Conservation (phyloP, 2,888 invertebrate genomes). For the Nomada lathburiana region DNA sequence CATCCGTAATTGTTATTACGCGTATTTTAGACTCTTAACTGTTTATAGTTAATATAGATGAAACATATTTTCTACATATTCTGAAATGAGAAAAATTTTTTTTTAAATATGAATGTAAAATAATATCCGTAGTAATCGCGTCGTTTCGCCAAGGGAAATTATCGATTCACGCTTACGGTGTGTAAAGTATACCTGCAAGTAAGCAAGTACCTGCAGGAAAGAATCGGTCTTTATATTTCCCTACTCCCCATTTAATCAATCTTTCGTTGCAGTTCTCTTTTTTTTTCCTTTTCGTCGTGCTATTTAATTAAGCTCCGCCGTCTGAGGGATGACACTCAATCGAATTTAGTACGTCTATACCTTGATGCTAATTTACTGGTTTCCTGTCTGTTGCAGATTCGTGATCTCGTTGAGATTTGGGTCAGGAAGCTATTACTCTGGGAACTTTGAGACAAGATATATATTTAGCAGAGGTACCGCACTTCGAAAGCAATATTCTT, state of each 20-base stretch:
- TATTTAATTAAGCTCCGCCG: slow-evolving; percentile 61
- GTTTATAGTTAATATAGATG: no score
- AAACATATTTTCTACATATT: no score
- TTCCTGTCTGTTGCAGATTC: slow-evolving; percentile 51
- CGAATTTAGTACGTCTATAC: slow-evolving; percentile 55
- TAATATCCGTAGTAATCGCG: no score
- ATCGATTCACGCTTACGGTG: neutral
- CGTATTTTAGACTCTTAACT: no score
- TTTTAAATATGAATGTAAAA: no score
- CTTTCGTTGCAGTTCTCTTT: no score
- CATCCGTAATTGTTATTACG: no score
- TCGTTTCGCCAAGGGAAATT: neutral
- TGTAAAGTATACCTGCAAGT: neutral
- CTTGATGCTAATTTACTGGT: slow-evolving; percentile 33
- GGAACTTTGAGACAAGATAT: slow-evolving; percentile 48
- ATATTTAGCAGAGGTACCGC: slow-evolving; percentile 47
- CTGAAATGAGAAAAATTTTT: no score
- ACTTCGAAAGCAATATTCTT: slow-evolving; percentile 40
- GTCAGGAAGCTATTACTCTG: slow-evolving; percentile 64
- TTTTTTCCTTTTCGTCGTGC: slow-evolving; percentile 15
- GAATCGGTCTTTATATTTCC: slow-evolving; percentile 7
- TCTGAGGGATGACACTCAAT: slow-evolving; percentile 44
- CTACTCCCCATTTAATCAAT: no score
- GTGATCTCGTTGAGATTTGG: slow-evolving; percentile 58
- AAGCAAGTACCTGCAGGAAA: no score